phyloP scores from a whole-genome alignment of 2,113 vertebrate species.

The Gallinago jamesoni region DNA sequence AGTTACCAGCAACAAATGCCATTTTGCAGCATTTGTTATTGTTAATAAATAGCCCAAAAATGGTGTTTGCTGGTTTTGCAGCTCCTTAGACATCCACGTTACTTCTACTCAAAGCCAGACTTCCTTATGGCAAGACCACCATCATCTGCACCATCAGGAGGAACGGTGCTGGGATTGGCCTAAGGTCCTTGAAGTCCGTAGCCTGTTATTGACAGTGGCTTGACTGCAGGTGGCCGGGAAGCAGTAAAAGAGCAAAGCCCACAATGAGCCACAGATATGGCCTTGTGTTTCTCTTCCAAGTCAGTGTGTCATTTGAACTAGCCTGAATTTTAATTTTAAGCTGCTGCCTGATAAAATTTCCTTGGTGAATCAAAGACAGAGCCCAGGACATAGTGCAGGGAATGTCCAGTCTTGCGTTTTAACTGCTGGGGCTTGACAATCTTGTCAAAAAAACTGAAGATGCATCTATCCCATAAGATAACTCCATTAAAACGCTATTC shows the following conservation, averaged over 20 bases:
- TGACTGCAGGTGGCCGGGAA: background rate
- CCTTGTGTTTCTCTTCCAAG: background rate
- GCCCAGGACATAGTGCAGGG: background rate
- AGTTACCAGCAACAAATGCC: background rate
- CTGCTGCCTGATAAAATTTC: background rate
- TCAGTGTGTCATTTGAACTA: background rate
- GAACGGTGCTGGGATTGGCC: fast-evolving
- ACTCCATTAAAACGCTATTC: background rate
- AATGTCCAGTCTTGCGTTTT: background rate
- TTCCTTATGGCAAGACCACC: background rate
- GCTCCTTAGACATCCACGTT: background rate
- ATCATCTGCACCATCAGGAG: background rate
- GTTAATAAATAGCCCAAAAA: background rate
- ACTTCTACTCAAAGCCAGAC: background rate
- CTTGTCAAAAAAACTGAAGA: background rate
- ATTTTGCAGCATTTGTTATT: background rate
- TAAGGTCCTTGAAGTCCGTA: background rate
- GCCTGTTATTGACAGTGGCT: background rate
- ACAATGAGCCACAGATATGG: background rate
- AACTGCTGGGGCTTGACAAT: background rate
- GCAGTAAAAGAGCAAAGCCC: background rate
- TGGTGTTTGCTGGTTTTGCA: background rate
- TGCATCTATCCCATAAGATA: background rate
- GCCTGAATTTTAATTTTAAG: background rate
- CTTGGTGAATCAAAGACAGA: background rate